Conservation (phyloP, 2,113 vertebrate species). For the Platichthys flesus region DNA sequence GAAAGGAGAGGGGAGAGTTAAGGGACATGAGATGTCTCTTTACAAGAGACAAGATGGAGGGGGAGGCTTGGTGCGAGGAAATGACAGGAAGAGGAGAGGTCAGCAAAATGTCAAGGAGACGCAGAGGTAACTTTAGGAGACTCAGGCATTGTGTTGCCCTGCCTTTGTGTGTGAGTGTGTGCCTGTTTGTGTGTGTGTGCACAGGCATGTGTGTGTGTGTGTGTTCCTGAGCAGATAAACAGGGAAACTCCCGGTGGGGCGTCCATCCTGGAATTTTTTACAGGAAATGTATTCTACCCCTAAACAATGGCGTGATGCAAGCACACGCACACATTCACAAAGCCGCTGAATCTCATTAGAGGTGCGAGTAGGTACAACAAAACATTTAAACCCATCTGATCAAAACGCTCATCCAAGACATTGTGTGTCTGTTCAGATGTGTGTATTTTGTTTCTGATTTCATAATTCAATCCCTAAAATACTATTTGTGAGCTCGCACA, state of each 20-base stretch:
- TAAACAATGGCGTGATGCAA: slow-evolving; percentile 68
- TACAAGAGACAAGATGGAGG: slow-evolving; percentile 28
- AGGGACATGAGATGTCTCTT: slow-evolving; percentile 50
- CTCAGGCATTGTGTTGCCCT: slow-evolving; percentile 15
- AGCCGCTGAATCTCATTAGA: slow-evolving; percentile 20
- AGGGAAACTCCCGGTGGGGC: slow-evolving; percentile 67
- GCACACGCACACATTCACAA: slow-evolving; percentile 13
- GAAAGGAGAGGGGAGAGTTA: slow-evolving; percentile 30
- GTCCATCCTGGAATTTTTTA: slow-evolving; percentile 76
- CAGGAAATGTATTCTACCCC: slow-evolving; percentile 70
- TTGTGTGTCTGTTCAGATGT: background rate
- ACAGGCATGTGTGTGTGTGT: background rate
- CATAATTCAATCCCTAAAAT: slow-evolving; percentile 42
- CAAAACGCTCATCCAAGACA: slow-evolving; percentile 8
- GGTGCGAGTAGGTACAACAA: slow-evolving; percentile 17
- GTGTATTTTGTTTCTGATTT: background rate
- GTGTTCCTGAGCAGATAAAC: slow-evolving; percentile 62
- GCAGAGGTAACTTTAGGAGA: slow-evolving; percentile 54
- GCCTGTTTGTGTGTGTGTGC: too few species aligned
- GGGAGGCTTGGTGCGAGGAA: slow-evolving; percentile 8
- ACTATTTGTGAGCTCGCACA: slow-evolving; percentile 51
- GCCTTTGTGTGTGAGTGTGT: slow-evolving; percentile 2
- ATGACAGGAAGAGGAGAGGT: slow-evolving; percentile 45
- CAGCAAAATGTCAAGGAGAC: slow-evolving; percentile 73
- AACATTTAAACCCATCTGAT: slow-evolving; percentile 19